phyloP scores from a whole-genome alignment of 37 sponge, comb jelly and placozoan genomes.

The Geodia barretti region DNA sequence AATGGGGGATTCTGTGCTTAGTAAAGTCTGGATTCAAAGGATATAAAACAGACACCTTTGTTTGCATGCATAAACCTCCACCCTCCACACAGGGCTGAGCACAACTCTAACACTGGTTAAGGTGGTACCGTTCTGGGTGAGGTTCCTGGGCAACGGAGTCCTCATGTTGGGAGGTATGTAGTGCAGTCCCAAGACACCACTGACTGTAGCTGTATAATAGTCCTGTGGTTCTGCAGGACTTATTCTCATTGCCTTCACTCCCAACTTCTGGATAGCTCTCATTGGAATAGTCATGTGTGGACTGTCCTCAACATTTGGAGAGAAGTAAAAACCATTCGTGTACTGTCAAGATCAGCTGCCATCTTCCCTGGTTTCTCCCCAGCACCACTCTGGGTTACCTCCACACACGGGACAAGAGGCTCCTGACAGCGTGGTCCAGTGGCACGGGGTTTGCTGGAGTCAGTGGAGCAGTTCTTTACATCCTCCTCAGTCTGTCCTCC shows the following conservation, averaged over 20 bases:
- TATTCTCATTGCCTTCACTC: slow-evolving; percentile 40
- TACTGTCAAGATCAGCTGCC: neutral
- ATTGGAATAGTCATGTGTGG: slow-evolving; percentile 33
- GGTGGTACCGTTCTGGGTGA: slow-evolving; percentile 17
- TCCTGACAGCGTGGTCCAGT: slow-evolving; percentile 67
- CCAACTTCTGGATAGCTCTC: slow-evolving; percentile 42
- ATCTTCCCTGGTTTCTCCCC: neutral
- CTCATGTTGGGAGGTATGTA: slow-evolving; percentile 38
- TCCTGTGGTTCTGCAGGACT: slow-evolving; percentile 8
- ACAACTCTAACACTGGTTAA: neutral
- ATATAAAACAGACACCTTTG: too few species aligned
- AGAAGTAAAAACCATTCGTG: slow-evolving; percentile 13
- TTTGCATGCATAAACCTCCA: too few species aligned
- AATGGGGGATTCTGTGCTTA: too few species aligned
- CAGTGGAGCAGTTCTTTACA: slow-evolving; percentile 61
- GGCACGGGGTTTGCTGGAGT: slow-evolving; percentile 78
- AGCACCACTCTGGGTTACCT: slow-evolving; percentile 48
- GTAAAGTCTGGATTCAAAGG: too few species aligned
- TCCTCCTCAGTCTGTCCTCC: slow-evolving; percentile 30
- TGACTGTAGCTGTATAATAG: neutral
- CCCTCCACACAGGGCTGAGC: slow-evolving; percentile 8
- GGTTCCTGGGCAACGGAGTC: slow-evolving; percentile 47
- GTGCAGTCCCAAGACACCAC: neutral
- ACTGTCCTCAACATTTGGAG: slow-evolving; percentile 31
- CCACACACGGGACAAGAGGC: slow-evolving; percentile 8